Evolutionary conservation across 2,797 vertebrate species (phyloP).

Genomic region (Lepus townsendii): DNA sequence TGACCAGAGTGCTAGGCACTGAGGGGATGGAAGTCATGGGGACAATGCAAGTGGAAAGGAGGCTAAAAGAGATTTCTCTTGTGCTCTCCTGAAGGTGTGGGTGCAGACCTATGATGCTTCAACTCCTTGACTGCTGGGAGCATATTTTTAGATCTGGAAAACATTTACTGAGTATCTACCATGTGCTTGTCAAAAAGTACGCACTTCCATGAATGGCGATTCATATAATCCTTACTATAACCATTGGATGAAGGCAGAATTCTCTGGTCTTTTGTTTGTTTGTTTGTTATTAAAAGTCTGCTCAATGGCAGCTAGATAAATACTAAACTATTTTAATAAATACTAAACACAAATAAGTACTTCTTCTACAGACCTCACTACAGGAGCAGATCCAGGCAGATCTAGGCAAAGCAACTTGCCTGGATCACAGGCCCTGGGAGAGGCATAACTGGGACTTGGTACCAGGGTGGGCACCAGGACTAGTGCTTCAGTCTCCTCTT

Average conservation of each 20-base stretch:
- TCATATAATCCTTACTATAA: background rate
- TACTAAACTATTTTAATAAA: background rate
- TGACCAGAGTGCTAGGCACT: background rate
- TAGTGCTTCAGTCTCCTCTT: background rate
- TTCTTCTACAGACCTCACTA: background rate
- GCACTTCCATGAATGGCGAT: background rate
- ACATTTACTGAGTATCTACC: background rate
- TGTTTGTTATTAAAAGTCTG: background rate
- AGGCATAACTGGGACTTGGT: background rate
- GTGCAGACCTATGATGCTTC: background rate
- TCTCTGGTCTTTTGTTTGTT: background rate
- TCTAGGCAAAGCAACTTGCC: background rate
- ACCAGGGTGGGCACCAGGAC: background rate
- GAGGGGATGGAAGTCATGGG: too few species aligned
- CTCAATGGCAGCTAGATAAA: background rate
- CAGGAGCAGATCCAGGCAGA: background rate
- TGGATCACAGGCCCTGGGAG: background rate
- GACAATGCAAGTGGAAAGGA: background rate
- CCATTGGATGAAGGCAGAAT: background rate
- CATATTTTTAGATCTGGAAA: background rate
- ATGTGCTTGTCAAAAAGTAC: background rate
- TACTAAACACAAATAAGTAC: background rate
- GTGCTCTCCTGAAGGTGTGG: accelerated
- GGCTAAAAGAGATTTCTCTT: background rate
- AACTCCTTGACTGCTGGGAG: background rate